A percentile compares a stretch with the other conserved stretches of the same genome.
phyloP scores from a whole-genome alignment of 2,888 invertebrate species.

The Scaptomyza tumidula region DNA sequence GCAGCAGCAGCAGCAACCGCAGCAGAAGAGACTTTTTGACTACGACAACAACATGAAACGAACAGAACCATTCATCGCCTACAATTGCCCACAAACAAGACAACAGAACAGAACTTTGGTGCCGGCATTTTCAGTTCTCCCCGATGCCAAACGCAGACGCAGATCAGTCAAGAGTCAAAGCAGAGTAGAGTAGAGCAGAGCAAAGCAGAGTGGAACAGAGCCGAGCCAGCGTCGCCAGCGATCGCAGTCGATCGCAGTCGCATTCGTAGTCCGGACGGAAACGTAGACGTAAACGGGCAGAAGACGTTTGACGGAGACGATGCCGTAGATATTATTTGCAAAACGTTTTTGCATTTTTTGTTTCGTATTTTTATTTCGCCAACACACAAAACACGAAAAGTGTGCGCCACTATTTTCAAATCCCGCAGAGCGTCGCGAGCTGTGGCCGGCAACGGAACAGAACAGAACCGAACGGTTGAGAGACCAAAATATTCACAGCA shows the following conservation, averaged over 20 bases:
- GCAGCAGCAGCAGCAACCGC: constrained; percentile 26
- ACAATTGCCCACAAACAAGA: constrained; percentile 51
- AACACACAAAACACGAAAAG: constrained; percentile 52
- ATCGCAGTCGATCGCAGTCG: constrained; percentile 26
- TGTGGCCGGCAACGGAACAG: constrained; percentile 64
- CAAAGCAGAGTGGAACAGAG: constrained; percentile 6
- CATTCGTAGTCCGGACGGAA: constrained; percentile 54
- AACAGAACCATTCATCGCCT: constrained; percentile 62
- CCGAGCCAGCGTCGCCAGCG: constrained; percentile 37
- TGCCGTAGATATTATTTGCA: constrained; percentile 36
- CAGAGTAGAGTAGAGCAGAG: constrained; percentile 14
- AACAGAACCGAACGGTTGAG: constrained; percentile 25
- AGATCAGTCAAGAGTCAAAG: constrained; percentile 62
- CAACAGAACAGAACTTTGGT: constrained; percentile 16
- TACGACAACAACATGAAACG: constrained; percentile 55
- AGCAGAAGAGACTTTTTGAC: constrained; percentile 69
- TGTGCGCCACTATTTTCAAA: constrained; percentile 62
- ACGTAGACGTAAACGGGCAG: constrained; percentile 36
- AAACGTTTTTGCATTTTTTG: constrained; percentile 28
- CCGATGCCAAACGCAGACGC: constrained; percentile 61
- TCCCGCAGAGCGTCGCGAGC: constrained; percentile 68
- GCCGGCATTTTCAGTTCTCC: constrained; percentile 53
- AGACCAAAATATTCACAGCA: constrained; percentile 41
- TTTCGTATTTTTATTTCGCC: constrained; percentile 33
- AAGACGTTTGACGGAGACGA: constrained; percentile 26